These are phyloP conservation scores for Pipistrellus kuhlii DNA, from an alignment of 2,797 vertebrate genomes.

Conservation along the genomic window DNA sequence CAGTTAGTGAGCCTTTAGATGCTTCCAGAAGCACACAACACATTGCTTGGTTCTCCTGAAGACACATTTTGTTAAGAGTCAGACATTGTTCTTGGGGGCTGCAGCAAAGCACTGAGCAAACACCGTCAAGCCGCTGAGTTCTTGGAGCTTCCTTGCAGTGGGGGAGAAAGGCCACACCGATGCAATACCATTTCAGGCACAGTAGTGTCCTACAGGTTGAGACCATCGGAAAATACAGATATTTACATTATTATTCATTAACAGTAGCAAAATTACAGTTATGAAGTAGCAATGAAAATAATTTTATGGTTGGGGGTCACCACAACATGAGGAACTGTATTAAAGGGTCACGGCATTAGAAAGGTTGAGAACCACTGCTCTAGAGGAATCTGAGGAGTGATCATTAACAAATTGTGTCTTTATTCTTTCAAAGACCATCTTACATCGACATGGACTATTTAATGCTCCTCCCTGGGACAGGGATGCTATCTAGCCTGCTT, in stretches of 20 bases:
- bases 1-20: background rate
- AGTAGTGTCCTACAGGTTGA: no score
- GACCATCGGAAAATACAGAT: no score
- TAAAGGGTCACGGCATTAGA: no score
- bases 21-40: background rate
- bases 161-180: background rate
- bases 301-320: no score
- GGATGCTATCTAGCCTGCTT: background rate
- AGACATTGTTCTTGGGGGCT: background rate
- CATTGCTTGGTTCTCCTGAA: background rate
- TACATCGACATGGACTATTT: background rate
- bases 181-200: background rate
- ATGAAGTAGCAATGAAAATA: no score
- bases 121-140: accelerated
- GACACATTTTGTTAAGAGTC: background rate
- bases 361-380: background rate
- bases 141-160: background rate
- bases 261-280: no score
- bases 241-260: no score
- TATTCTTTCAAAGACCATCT: background rate
- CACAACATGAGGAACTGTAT: no score
- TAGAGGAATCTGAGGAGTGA: background rate
- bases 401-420: background rate
- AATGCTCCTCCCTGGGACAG: background rate
- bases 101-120: background rate